phyloP scores from a whole-genome alignment of 2,113 vertebrate genomes.

The Ahaetulla prasina region DNA sequence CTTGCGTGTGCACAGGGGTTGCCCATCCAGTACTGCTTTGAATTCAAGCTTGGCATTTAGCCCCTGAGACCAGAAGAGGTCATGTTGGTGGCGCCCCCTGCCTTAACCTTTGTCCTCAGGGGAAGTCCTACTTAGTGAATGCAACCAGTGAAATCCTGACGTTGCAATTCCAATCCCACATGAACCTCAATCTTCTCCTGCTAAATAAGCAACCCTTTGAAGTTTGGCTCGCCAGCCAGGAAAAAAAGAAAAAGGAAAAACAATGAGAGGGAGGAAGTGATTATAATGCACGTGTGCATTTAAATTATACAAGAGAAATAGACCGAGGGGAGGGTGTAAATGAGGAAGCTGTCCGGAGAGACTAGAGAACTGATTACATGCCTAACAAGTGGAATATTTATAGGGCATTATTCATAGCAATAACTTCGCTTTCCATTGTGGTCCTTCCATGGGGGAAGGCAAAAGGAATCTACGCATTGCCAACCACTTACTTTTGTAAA shows the following conservation, averaged over 20 bases:
- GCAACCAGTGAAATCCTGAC: conserved; percentile 41
- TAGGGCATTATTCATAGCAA: conserved; percentile 57
- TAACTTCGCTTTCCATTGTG: conserved; percentile 44
- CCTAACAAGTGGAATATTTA: conserved; percentile 59
- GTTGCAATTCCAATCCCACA: conserved; percentile 49
- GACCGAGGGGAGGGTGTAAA: conserved; percentile 45
- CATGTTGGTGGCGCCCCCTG: neutral
- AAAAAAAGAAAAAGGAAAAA: neutral
- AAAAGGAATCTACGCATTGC: conserved; percentile 28
- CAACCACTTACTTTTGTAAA: neutral
- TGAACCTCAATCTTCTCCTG: conserved; percentile 49
- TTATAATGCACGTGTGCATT: conserved; percentile 50
- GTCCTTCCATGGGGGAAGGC: conserved; percentile 28
- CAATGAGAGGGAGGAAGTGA: neutral
- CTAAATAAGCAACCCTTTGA: conserved; percentile 51
- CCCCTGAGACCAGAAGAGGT: neutral
- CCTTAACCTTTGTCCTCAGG: conserved; percentile 32
- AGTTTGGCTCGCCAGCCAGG: conserved; percentile 31
- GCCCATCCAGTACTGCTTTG: no score
- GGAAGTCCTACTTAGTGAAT: conserved; percentile 37
- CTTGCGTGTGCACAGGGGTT: no score
- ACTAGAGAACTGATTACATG: conserved; percentile 55
- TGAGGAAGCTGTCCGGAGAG: conserved; percentile 42
- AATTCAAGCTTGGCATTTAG: neutral
- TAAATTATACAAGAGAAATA: conserved; percentile 58